Evolutionary conservation across 1,140 invertebrate genomes (phyloP).

Genomic region (Thereuonema tuberculata): DNA sequence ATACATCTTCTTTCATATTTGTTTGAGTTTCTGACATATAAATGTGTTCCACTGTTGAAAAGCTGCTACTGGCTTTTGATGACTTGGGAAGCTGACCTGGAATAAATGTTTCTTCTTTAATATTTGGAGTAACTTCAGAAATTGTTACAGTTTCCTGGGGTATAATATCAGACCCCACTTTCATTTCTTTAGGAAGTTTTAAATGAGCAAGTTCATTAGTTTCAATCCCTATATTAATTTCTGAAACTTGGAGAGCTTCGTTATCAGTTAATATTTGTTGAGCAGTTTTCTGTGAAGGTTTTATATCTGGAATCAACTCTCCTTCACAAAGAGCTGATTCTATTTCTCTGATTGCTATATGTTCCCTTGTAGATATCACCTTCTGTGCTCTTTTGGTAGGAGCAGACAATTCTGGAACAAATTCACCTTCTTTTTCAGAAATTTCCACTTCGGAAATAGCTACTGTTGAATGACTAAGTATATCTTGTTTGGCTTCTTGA

Average conservation of each 20-base stretch:
- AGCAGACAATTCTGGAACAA: constrained; percentile 20
- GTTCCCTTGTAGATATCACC: constrained; percentile 20
- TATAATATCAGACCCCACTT: background rate
- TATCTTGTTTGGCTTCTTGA: constrained; percentile 35
- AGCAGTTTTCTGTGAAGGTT: constrained; percentile 10
- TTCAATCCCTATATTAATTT: background rate
- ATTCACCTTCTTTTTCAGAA: constrained; percentile 37
- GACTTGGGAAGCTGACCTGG: constrained; percentile 8
- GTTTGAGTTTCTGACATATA: constrained; percentile 16
- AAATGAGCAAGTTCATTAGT: constrained; percentile 23
- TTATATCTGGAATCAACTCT: constrained; percentile 4
- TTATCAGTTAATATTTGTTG: constrained; percentile 14
- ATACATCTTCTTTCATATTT: constrained; percentile 16
- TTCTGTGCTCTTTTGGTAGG: constrained; percentile 19
- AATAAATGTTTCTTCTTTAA: constrained; percentile 28
- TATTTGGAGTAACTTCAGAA: constrained; percentile 34
- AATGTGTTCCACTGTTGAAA: constrained; percentile 14
- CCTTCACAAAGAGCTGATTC: constrained; percentile 11
- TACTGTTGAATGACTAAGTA: constrained; percentile 15
- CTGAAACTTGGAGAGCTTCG: constrained; percentile 23
- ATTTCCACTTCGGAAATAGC: constrained; percentile 32
- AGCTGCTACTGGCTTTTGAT: constrained; percentile 6
- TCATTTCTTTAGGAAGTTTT: background rate
- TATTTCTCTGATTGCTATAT: constrained; percentile 14
- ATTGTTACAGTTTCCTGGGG: constrained; percentile 32